Base-by-base conservation (phyloP, 2,888 invertebrate genomes). In the Metallyticus violacea region DNA sequence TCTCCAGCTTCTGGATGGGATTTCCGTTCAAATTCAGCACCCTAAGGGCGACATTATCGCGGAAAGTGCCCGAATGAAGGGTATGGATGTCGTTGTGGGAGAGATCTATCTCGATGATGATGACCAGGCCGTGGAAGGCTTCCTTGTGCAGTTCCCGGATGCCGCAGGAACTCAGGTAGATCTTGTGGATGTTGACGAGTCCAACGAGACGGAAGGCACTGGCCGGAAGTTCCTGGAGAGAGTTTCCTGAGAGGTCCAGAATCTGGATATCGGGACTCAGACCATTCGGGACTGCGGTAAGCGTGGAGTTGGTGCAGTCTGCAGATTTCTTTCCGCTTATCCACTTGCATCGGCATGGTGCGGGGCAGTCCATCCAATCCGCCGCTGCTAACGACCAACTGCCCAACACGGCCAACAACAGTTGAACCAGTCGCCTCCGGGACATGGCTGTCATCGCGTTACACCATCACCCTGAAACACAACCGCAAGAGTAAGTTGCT, bases 271-370 rank as follows among this genome's bases (percentile, higher is more conserved):
- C 96, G 77, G 94, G 92, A 90, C 96, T 96, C 76, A 98, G 92
- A 85, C 94, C 94, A 88, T 92, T 93, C 0, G 98, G 98, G 89
- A 98, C 95, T 76, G 94, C 92, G 84, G 93, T 93, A 40, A 97
- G 93, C n/a, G 93, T 93, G 77, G 94, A 93, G 86, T 93, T 93
- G 40, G 94, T 94, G 91, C 98, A 98, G 89, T 97, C 96, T 1
- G 97, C 97, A 28, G 95, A 95, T 91, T 96, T 97, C 91, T 96
- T 97, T 6, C 97, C 97, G 87, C 95, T 95, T 30, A 95, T 95
- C 97, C 97, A 98, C 89, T 95, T 95, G 91, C 98, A 98, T 90
- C 95, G 95, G 92, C 98, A 98, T 86, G 93, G 93, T 88, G 93
- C 91, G 7, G 94, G 94, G 91, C 96, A 96, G 90, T 94, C 93